Evolutionary conservation across 30 jellyfish, hydroid and myxozoan genomes (phyloP).

Genomic region (Catostylus mosaicus): DNA sequence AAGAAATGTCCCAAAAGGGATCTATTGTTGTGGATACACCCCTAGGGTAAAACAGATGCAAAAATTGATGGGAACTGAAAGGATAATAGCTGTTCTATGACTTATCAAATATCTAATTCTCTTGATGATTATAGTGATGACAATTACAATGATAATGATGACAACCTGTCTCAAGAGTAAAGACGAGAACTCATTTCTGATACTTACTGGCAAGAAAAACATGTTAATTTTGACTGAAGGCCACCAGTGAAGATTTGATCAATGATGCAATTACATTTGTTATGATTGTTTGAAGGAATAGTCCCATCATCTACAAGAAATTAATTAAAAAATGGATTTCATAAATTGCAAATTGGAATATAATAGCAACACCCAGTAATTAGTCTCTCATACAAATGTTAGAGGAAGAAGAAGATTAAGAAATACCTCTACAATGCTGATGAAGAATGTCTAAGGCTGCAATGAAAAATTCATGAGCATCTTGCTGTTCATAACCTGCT

Average conservation of each 20-base stretch:
- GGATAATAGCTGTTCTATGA: too few species aligned
- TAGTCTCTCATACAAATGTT: background rate
- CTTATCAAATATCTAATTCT: too few species aligned
- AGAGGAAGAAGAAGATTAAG: background rate
- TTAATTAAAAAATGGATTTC: background rate
- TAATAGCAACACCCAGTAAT: background rate
- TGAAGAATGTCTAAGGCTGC: constrained; percentile 93
- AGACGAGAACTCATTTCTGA: too few species aligned
- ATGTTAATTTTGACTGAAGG: constrained; percentile 87
- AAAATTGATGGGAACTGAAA: background rate
- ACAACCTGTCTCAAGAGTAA: too few species aligned
- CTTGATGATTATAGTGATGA: too few species aligned
- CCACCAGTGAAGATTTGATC: constrained; percentile 97
- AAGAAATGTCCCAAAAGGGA: constrained; percentile 95
- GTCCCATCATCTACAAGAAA: constrained; percentile 81
- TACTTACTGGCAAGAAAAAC: constrained; percentile 83
- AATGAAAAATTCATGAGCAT: constrained; percentile 94
- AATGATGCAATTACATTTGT: constrained; percentile 89
- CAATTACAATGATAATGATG: too few species aligned
- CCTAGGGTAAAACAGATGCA: constrained; percentile 30
- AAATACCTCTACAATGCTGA: constrained; percentile 83
- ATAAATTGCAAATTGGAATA: background rate
- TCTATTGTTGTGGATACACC: constrained; percentile 95
- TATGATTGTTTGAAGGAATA: constrained; percentile 90
- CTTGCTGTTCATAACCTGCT: constrained; percentile 97